Evolutionary conservation across 2,888 invertebrate genomes (phyloP).

Genomic region (Agrotis clavis): DNA sequence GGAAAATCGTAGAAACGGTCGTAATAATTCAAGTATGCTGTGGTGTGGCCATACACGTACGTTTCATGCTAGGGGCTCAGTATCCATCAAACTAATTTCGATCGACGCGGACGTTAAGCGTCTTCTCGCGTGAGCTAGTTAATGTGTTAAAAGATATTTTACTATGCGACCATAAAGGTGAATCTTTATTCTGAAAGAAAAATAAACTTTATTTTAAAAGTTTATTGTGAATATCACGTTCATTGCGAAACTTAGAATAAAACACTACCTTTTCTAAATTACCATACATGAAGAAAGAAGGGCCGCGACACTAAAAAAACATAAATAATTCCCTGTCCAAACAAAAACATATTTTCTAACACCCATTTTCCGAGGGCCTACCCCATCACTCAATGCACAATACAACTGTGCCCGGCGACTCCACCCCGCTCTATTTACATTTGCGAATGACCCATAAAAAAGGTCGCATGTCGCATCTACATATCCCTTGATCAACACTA

Average conservation of each 20-base stretch:
- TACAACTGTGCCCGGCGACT: constrained; percentile 7
- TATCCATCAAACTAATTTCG: no score
- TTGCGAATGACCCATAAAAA: constrained; percentile 45
- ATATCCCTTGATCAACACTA: constrained; percentile 63
- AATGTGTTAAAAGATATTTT: no score
- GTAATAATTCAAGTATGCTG: no score
- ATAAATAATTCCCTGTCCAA: constrained; percentile 5
- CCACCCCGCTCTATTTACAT: constrained; percentile 44
- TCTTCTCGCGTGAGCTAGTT: no score
- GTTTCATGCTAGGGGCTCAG: no score
- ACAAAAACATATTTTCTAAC: constrained; percentile 15
- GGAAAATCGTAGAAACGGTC: no score
- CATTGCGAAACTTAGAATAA: no score
- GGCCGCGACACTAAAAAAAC: neutral
- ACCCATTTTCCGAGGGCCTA: neutral
- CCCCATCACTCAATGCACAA: constrained; percentile 21
- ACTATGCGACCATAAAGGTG: no score
- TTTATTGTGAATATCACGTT: neutral
- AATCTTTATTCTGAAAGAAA: neutral
- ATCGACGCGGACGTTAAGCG: no score
- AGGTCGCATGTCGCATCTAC: constrained; percentile 27
- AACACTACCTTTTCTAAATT: neutral
- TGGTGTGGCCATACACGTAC: no score
- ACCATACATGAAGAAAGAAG: neutral
- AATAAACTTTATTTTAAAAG: neutral